Base-by-base conservation (phyloP, 2,888 invertebrate species). In the Caradrina kadenii region DNA sequence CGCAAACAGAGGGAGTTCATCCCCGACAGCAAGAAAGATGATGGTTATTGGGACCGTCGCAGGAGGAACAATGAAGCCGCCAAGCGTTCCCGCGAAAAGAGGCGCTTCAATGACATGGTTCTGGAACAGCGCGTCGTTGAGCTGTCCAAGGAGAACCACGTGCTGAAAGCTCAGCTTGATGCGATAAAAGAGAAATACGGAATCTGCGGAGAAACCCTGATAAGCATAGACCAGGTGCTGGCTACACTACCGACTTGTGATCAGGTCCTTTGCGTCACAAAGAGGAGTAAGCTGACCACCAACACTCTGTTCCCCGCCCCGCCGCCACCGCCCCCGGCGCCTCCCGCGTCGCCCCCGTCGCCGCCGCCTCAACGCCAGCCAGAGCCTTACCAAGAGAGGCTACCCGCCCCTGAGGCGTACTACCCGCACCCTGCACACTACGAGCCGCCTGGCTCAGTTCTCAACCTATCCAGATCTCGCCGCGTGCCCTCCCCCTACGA, bases 1-100 rank as follows among this genome's bases (percentile, higher is more conserved):
- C 97, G 99, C 86, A 99, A 99, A 90, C 99, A 99, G 90, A 96
- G 99, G 17, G 99, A 99, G 92, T 99, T 99, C 93, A 99, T 99
- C 78, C 99, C 99, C 0, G 99, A 99, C 91, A 98, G 97, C 93
- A 99, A 99, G 92, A 99, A 99, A 91, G 99, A 99, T 89, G 99
- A 99, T 87, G 98, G 98, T 88, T 99, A 99, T 93, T 99, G 99
- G 99, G 99, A 99, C 93, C 97, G 99, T 69, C 96, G 99, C 69
- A 96, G 99, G 77, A 97, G 99, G 72, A 99, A 99, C 94, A 99
- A 99, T 93, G 99, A 99, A 93, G 99, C 99, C 0, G 99, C 99
- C 69, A 99, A 99, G 91, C 96, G 99, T 55, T 99, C 99, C 8
- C 97, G 99, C n/a, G 99, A 99, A 92, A 99, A 99, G 93, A 97